Conservation (phyloP, 2,113 vertebrate species). For the Myanophis thanlyinensis region DNA sequence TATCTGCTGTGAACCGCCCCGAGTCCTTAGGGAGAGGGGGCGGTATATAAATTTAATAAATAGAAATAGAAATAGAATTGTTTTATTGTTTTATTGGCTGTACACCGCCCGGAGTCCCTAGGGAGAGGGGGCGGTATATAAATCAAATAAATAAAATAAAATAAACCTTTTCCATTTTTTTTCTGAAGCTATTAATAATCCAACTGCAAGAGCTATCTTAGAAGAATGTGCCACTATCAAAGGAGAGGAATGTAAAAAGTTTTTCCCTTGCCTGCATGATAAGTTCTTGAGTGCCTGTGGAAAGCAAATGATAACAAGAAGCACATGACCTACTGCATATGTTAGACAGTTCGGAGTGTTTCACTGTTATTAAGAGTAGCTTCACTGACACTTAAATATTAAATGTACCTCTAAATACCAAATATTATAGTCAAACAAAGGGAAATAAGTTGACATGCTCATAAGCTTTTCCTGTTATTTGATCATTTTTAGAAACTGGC, state of each 20-base stretch:
- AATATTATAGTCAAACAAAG: not conserved
- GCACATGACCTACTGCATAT: not conserved
- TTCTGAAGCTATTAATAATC: conserved; percentile 25
- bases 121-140: no score
- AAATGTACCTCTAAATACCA: not conserved
- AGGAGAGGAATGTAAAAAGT: not conserved
- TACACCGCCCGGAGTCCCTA: no score
- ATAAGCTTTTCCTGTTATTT: not conserved
- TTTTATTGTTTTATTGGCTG: no score
- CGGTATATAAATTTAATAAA: no score
- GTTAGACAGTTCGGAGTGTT: not conserved
- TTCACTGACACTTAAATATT: not conserved
- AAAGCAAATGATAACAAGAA: not conserved
- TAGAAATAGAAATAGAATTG: no score
- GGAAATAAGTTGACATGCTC: not conserved
- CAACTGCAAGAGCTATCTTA: conserved; percentile 20
- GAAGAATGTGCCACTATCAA: not conserved
- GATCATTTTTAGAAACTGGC: not conserved
- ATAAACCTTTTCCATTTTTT: conserved; percentile 9
- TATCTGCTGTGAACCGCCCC: no score
- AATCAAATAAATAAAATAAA: no score
- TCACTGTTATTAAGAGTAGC: not conserved
- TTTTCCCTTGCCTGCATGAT: not conserved
- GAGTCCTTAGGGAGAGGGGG: no score
- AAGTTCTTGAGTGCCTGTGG: not conserved